Evolutionary conservation across 2,797 vertebrate genomes (phyloP), one percentile per base, ranked within the genome.

Genomic region (Lepilemur ruficaudatus): DNA sequence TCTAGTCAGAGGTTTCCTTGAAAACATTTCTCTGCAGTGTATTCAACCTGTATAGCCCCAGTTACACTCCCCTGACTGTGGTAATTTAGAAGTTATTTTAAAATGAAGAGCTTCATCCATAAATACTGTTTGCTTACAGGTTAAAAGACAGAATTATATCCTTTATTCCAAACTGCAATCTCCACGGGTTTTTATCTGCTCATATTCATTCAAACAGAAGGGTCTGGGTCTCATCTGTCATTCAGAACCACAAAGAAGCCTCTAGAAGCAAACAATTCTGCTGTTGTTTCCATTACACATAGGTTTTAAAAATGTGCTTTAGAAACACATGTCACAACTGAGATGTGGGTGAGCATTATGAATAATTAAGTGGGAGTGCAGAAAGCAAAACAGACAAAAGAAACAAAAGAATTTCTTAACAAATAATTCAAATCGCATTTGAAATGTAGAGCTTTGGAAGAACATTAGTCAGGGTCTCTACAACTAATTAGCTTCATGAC

Each of bases 31-130:
- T 85, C 13, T 93, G 48, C 7, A 82, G 32, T 6, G 1, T 69
- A 55, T 48, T 92, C 76, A 63, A 32, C 17, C 35, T 52, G 20
- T 4, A 35, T 4, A 93, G 20, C 4, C 30, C 17, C 15, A 91
- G n/a, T 76, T 65, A 82, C 14, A 46, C 8, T 67, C 23, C 1
- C 41, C 25, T 70, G 22, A 79, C 46, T 89, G 32, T 61, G 25
- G 32, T 63, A 97, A 86, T 70, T 48, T 11, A 80, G 46, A 95
- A 52, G 46, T 25, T 85, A 90, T 59, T 92, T 91, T 83, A 85
- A 97, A 97, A 90, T 70, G 57, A 95, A 92, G 55, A 92, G 0
- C 22, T 91, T 59, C 61, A 14, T 86, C 63, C 93, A 86, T 89
- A 80, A 95, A 86, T 67, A 89, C 15, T 82, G 1, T 84, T 95